These are phyloP conservation scores for Peromyscus polionotus DNA, from an alignment of 2,113 vertebrate species.

Conservation along the genomic window DNA sequence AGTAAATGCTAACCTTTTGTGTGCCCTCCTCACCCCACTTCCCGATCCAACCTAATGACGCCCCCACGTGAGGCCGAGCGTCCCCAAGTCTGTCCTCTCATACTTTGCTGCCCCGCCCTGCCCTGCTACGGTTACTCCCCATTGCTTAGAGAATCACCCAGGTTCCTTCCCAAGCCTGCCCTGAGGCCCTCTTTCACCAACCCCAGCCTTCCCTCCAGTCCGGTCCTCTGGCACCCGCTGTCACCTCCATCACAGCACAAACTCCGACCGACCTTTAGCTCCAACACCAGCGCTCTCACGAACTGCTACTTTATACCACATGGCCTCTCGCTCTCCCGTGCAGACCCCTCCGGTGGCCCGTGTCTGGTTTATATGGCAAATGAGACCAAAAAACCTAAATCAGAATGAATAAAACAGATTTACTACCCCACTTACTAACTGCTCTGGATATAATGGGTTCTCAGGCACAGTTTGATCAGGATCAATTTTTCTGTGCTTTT, in stretches of 20 bases:
- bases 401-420: background rate
- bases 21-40: background rate
- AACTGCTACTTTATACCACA: background rate
- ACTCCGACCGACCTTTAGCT: background rate
- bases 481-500: background rate
- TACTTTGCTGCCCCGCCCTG: background rate
- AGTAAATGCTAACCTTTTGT: background rate
- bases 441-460: background rate
- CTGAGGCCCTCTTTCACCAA: background rate
- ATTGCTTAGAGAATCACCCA: background rate
- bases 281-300: no score
- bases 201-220: background rate
- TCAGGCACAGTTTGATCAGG: conserved; percentile 34
- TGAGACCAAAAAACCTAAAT: conserved; percentile 19
- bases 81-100: background rate
- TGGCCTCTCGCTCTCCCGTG: background rate
- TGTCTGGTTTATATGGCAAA: background rate
- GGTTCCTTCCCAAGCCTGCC: background rate
- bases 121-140: background rate
- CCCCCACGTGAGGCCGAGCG: background rate
- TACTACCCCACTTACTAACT: background rate
- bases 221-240: background rate
- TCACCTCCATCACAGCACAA: background rate
- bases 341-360: background rate
- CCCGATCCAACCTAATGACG: background rate